Base-by-base conservation (phyloP, 2,888 invertebrate species). In the Capitulum mitella region DNA sequence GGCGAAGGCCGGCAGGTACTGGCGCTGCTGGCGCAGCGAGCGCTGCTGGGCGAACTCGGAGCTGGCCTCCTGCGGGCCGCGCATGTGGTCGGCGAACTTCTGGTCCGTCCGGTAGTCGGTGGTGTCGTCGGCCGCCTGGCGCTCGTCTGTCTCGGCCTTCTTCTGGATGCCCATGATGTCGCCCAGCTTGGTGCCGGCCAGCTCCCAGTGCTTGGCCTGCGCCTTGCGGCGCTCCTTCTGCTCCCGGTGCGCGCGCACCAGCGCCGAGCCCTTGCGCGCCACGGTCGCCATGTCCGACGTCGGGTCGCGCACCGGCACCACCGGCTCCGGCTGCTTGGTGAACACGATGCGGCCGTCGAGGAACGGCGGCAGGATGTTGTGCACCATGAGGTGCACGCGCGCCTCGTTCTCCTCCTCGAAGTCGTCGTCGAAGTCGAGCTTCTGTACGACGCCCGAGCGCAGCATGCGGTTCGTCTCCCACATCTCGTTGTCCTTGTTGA, bases 401-500 rank as follows among this genome's bases (percentile, higher is more conserved):
- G 97, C 97, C 80, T 97, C 92, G 75, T 92, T 94, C 85, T 97
- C 97, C 86, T 99, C 98, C 83, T 98, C 98, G 85, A 95, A 92
- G 85, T 97, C 97, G 83, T 95, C 95, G 85, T 92, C 95, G 46
- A 93, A 90, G 84, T 93, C 93, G 61, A 95, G 90, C 46, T 93
- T 92, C 84, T 93, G 93, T 0, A 98, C 97, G 0, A 97, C 97
- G 32, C 98, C 82, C 58, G 81, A 81, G 29, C 81, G 81, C 29
- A 98, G 89, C 95, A 99, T 96, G 82, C 99, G 90, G 88, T 99
- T 98, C 40, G 97, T 90, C 87, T 99, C 99, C 99, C 99, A 99
- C 83, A 97, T 88, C 85, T 98, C 98, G 86, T 98, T 99, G 88
- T 99, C 98, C 84, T 95, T 95, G 86, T 98, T 97, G 83, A 97